Evolutionary conservation across 2,797 vertebrate species (phyloP), one percentile per base, ranked within the genome.

Genomic region (Menidia menidia): DNA sequence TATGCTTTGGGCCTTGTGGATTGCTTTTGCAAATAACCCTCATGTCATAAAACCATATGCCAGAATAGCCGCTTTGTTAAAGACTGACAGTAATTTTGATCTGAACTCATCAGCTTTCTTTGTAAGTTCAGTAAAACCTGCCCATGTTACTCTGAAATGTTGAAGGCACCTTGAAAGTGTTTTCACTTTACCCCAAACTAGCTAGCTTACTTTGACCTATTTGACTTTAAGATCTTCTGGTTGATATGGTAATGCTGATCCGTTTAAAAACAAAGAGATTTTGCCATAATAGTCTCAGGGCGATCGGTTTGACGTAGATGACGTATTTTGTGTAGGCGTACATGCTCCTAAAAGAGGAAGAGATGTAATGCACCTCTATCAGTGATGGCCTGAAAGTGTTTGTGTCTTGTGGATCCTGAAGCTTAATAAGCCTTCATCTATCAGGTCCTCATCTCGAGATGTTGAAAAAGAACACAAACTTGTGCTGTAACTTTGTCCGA

Each of bases 401-500:
- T 48, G 16, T 42, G 10, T 47, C 64, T 67, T 60, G 12, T 1
- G 50, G 16, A 35, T 64, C 35, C 57, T 3, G 3, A 39, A 62
- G 33, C 16, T 15, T 31, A 43, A 25, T 52, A 39, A 39, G 5
- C 35, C 35, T 39, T 39, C 35, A 39, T 10, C 25, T 10, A 6
- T 10, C 35, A 39, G 67, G 16, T 58, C 44, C 50, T 69, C 8
- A 44, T 63, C 41, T 8, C 32, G 30, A 56, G 60, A n/a, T 61
- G 18, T 64, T 64, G 16, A 19, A 39, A 73, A 11, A 52, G 14
- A 13, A 6, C 25, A 25, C 6, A 50, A 25, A 50, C 48, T 19
- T 66, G 51, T 54, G 6, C 62, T 14, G 51, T 71, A 50, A 19
- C 52, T 71, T 72, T 74, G 63, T 11, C 31, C 42, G n/a, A 12